Evolutionary conservation across 1,140 invertebrate species (phyloP), one percentile per base, ranked within the genome.

Genomic region (Hydropsyche tenuis): DNA sequence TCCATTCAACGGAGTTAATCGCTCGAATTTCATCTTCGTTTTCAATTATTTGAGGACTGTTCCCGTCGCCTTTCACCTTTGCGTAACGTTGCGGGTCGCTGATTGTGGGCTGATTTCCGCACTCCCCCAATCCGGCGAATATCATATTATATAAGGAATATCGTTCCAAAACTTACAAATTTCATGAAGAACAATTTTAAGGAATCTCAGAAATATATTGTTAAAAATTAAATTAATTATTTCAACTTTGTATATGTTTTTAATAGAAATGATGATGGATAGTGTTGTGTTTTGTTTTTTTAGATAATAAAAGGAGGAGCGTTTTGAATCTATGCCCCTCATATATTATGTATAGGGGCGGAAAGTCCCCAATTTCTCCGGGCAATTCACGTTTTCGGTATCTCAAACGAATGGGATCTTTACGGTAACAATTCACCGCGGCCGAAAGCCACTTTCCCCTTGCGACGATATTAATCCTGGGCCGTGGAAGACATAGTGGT

Each of bases 391-490:
- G 30, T 4, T 37, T 37, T 37, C 30, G 30, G n/a, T n/a, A 46
- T 46, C 12, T 46, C 18, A 46, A 4, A 46, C 45, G 45, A 46
- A 46, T n/a, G 45, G 48, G 48, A 20, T 53, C 1, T 53, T 53
- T 16, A 20, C 20, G 48, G 48, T 53, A 18, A 18, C 48, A 53
- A 18, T 53, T 53, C 18, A 20, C 16, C 14, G 30, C n/a, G 20
- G 5, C 45, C 11, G 18, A 53, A 53, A 53, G 48, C 16, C 48
- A 18, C 16, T 53, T 53, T 53, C 48, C 48, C 48, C 48, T 53
- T 16, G 16, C 16, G 48, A 53, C 16, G 48, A 53, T 53, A 53
- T 53, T 53, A 53, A 53, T 53, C 48, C 48, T 20, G 16, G n/a
- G 48, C 48, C 20, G 48, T 9, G 20, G 48, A 53, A 53, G 48